Evolutionary conservation across 2,797 vertebrate genomes (phyloP), one percentile per base, ranked within the genome.

Genomic region (Euphonia xanthogaster): DNA sequence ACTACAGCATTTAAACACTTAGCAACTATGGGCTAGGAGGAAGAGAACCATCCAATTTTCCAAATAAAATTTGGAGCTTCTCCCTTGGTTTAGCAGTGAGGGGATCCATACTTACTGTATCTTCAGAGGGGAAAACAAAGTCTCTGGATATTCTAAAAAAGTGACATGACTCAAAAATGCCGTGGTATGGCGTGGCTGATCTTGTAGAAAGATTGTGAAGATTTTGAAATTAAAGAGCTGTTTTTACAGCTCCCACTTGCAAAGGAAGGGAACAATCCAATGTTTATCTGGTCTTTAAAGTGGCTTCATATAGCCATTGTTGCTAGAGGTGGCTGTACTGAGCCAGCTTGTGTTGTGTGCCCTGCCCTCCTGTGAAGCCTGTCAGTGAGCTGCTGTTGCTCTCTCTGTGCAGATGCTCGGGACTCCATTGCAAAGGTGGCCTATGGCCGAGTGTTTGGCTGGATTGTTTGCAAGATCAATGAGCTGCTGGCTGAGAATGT

Each of bases 381-480:
- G 20, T 53, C 45, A 28, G 28, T 35, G 55, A 90, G 60, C 45
- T 37, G 47, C 39, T 78, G 17, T 2, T 80, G 18, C 27, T 57
- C 10, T 40, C 25, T 63, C 53, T 61, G 27, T 88, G 63, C 96
- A 98, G 98, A 98, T 84, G 97, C 98, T 79, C 95, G 98, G 39
- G 98, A 98, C 83, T 98, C 98, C 54, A 98, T 98, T 70, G 98
- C 97, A 86, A 98, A 98, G 72, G 96, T 97, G 58, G 97, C 95
- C 2, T 98, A 98, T 30, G 96, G 96, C 15, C 94, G 98, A 33
- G 96, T 98, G 53, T 98, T 98, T 70, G 97, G 98, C 63, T 98
- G 98, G 98, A 98, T 98, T 1, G 97, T 98, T 86, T 97, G 94
- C 81, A 98, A 98, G 92, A 95, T 98, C 90, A 98, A 98, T 13